A percentile compares a stretch with the other conserved stretches of the same genome.
Conservation (phyloP, 1,140 invertebrate species). For the Danaus plexippus region DNA sequence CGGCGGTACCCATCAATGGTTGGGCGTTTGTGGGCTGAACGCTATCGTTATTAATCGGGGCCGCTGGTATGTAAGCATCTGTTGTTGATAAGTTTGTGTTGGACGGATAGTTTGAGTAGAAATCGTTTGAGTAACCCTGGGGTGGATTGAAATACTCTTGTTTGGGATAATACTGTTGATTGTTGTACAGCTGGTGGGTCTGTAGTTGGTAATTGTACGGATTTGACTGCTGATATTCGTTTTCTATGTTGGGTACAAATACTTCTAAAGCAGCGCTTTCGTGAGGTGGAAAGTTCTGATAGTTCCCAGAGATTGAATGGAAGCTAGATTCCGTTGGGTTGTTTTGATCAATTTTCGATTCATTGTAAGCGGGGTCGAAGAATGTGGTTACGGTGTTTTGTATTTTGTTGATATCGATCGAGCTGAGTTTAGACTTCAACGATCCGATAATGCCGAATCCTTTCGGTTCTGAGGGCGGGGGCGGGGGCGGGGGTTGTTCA, state of each 20-base stretch:
- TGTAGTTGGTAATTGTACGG: conserved; percentile 7
- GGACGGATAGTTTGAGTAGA: too few relatives aligned
- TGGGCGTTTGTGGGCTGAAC: too few relatives aligned
- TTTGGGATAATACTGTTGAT: conserved; percentile 10
- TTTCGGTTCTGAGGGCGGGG: conserved; percentile 33
- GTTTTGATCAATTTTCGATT: conserved; percentile 27
- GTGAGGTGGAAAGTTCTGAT: conserved; percentile 18
- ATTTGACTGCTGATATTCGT: conserved; percentile 8
- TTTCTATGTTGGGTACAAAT: conserved; percentile 19
- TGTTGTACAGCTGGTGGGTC: conserved; percentile 1
- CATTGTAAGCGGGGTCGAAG: conserved; percentile 61
- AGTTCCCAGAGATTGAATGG: conserved; percentile 14
- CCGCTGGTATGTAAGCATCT: background rate
- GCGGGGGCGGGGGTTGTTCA: conserved; percentile 27
- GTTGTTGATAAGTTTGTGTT: background rate
- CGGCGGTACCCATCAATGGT: too few relatives aligned
- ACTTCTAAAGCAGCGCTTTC: conserved; percentile 24
- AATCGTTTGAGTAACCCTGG: background rate
- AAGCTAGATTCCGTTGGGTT: conserved; percentile 20
- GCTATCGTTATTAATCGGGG: background rate
- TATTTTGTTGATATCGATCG: conserved; percentile 63
- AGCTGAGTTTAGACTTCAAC: conserved; percentile 58
- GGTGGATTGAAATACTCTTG: conserved; percentile 7
- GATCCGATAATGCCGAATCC: conserved; percentile 61
- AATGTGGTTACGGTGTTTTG: conserved; percentile 65